Base-by-base conservation (phyloP, 53 echinoderm and acorn worm species). In the Apostichopus leukothele region DNA sequence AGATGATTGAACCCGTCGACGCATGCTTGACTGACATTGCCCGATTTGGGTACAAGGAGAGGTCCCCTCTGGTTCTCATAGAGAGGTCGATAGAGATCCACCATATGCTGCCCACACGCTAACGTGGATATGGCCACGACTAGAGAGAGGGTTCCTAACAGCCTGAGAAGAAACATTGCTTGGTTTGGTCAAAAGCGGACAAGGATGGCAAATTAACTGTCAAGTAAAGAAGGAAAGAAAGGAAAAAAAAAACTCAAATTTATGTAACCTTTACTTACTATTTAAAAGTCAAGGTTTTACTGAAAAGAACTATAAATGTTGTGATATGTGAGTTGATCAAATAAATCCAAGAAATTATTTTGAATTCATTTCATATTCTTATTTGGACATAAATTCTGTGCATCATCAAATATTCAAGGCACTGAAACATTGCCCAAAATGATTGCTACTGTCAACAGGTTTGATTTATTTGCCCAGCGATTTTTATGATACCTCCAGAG, bases 1-100 rank as follows among this genome's bases (percentile, higher is more conserved):
- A 39, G 39, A 39, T 39, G 3, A 11, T 63, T 63, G 52, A 77
- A 77, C 77, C 27, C 77, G 7, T 39, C 11, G 16, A 13, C 13
- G 27, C 77, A 77, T 7, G 6, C 23, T 50, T 39, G n/a, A 50
- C 50, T 12, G 8, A 77, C 39, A 10, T 77, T 39, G 14, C 27
- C 77, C 16, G 77, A 39, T 16, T 77, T 2, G 16, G 77, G 77
- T 77, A 1, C 18, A 39, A 25, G 20, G 12, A 77, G 16, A 25
- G 77, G 77, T 77, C 77, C 77, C 39, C 39, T 77, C 27, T 77
- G 77, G 16, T 9, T 39, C 52, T 77, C 77, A 26, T 25, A 77
- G 6, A 77, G 77, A 77, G 77, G 51, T 6, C 77, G 77, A 51
- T 77, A 77, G 16, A 77, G 16, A 63, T 63, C 63, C 0, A 7